phyloP scores from a whole-genome alignment of 1,140 invertebrate species.

The Laupala kohalensis region DNA sequence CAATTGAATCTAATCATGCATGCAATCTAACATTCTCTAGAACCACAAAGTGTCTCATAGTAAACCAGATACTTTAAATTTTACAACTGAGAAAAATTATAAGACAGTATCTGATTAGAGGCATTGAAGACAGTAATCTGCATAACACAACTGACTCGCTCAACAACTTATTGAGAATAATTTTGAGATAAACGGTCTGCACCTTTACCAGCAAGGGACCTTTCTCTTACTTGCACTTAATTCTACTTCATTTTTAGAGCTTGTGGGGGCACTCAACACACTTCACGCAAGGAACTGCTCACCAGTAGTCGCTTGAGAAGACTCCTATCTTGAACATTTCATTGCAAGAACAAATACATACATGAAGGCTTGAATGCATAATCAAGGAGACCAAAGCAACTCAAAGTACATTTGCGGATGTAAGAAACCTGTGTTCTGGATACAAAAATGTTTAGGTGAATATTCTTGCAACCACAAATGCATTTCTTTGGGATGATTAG shows the following conservation, averaged over 20 bases:
- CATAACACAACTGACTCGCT: neutral
- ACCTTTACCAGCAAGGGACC: neutral
- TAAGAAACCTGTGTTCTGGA: neutral
- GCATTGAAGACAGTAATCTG: neutral
- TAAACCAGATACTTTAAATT: too few species aligned
- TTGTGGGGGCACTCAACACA: neutral
- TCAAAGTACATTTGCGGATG: neutral
- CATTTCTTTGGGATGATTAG: neutral
- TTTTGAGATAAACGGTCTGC: neutral
- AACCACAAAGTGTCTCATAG: too few species aligned
- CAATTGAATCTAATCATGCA: neutral
- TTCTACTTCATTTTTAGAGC: neutral
- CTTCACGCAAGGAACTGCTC: neutral
- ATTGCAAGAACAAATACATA: neutral
- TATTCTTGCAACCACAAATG: neutral
- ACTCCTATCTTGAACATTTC: neutral
- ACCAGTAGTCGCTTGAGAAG: neutral
- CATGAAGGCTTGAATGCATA: too few species aligned
- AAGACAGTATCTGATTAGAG: neutral
- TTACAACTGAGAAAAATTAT: too few species aligned
- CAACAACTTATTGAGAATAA: neutral
- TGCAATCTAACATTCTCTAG: neutral
- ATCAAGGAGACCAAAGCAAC: neutral
- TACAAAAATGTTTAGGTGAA: neutral
- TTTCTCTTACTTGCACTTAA: neutral